Conservation (phyloP, 2,113 vertebrate genomes). For the Gambusia holbrooki region DNA sequence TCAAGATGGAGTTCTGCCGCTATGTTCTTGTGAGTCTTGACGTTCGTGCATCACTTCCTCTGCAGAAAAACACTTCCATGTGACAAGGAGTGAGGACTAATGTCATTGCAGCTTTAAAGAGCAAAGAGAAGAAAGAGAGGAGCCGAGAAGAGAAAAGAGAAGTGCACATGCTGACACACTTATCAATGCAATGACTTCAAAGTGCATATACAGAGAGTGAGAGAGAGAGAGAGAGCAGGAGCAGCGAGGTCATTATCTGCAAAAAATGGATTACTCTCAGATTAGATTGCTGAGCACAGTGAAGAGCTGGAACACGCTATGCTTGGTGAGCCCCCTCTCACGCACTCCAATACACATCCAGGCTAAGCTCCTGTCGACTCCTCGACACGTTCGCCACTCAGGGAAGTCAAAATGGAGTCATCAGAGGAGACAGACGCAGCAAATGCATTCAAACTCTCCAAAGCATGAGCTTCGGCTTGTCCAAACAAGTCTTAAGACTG, state of each 20-base stretch:
- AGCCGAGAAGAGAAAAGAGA: slow-evolving; percentile 11
- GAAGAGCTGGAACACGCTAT: slow-evolving; percentile 52
- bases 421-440: slow-evolving; percentile 36
- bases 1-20: slow-evolving; percentile 23
- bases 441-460: slow-evolving; percentile 2
- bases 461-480: slow-evolving; percentile 25
- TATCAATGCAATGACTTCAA: slow-evolving; percentile 77
- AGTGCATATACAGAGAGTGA: slow-evolving; percentile 58
- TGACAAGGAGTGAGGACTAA: not conserved
- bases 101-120: slow-evolving; percentile 18
- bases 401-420: slow-evolving; percentile 66
- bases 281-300: slow-evolving; percentile 76
- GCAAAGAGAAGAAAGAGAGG: slow-evolving; percentile 2
- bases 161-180: slow-evolving; percentile 63
- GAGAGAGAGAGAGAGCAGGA: slow-evolving; percentile 21
- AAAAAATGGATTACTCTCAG: slow-evolving; percentile 82
- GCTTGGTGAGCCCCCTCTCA: slow-evolving; percentile 50
- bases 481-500: too few species aligned
- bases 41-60: slow-evolving; percentile 31
- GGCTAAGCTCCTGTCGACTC: slow-evolving; percentile 59
- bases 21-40: slow-evolving; percentile 26
- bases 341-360: slow-evolving; percentile 37
- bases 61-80: slow-evolving; percentile 11
- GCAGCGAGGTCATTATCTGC: slow-evolving; percentile 75
- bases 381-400: slow-evolving; percentile 49